phyloP scores from a whole-genome alignment of 2,113 vertebrate genomes.

The Tylochromis polylepis region DNA sequence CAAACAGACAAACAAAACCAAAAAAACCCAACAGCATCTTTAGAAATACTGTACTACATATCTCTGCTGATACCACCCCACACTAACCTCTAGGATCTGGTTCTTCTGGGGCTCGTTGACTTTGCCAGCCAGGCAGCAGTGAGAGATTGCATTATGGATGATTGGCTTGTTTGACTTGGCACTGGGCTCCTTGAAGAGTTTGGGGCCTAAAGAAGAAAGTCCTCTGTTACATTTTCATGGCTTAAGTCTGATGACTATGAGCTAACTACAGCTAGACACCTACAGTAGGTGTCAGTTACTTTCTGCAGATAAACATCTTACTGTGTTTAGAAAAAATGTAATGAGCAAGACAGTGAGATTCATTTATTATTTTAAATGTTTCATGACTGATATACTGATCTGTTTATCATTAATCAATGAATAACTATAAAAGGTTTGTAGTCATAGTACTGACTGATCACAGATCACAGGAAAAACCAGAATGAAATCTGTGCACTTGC shows the following conservation, averaged over 20 bases:
- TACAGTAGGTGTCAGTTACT: neutral
- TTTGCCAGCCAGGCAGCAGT: constrained; percentile 96
- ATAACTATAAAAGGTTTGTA: neutral
- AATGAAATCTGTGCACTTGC: constrained; percentile 43
- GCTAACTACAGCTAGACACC: neutral
- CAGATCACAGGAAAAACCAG: neutral
- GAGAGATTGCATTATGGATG: constrained; percentile 92
- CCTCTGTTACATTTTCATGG: too few species aligned
- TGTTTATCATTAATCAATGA: neutral
- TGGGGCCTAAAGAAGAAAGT: constrained; percentile 77
- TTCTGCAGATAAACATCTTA: neutral
- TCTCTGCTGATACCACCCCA: neutral
- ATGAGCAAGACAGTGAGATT: neutral
- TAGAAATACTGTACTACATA: neutral
- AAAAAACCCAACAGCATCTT: neutral
- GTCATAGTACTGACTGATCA: neutral
- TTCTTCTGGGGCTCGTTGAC: constrained; percentile 96
- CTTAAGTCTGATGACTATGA: neutral
- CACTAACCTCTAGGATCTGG: constrained; percentile 84
- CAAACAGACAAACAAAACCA: neutral
- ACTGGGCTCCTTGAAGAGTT: constrained; percentile 93
- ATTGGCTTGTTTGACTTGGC: constrained; percentile 96
- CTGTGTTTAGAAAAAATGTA: neutral
- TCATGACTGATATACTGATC: neutral
- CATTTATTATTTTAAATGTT: neutral